These are phyloP conservation scores for Ondatra zibethicus DNA, from an alignment of 2,113 vertebrate genomes.

Conservation along the genomic window DNA sequence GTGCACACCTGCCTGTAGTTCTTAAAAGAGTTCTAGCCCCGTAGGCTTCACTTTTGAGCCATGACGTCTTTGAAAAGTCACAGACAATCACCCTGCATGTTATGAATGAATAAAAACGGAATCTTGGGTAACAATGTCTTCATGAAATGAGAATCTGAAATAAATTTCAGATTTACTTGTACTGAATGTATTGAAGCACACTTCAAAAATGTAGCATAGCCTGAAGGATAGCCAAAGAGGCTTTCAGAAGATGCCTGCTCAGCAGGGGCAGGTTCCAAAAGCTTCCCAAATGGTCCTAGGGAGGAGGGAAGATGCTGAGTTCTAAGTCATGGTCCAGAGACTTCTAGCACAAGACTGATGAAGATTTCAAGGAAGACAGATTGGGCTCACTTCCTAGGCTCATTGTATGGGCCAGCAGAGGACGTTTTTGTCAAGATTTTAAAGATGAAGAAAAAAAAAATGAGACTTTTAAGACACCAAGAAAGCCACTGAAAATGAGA, in stretches of 20 bases:
- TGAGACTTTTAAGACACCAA: neutral
- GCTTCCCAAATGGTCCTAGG: neutral
- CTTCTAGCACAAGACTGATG: neutral
- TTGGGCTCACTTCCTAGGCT: neutral
- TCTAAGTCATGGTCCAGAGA: neutral
- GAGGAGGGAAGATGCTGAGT: rapidly evolving
- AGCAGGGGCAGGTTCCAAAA: neutral
- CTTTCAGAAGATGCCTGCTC: neutral
- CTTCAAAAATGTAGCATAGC: neutral
- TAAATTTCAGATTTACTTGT: neutral
- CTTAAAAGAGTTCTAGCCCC: neutral
- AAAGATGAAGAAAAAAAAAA: neutral
- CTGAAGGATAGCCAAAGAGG: neutral
- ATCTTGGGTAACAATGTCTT: neutral
- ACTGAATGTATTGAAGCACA: neutral
- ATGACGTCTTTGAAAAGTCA: neutral
- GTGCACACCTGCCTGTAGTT: neutral
- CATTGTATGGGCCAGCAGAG: neutral
- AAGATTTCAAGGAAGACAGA: neutral
- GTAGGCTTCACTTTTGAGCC: neutral
- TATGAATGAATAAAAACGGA: neutral
- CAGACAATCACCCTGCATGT: neutral
- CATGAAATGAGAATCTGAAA: neutral
- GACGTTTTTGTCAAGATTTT: neutral
- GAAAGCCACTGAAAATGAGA: neutral